phyloP scores from a whole-genome alignment of 2,113 vertebrate species.

The Calidris pygmaea region DNA sequence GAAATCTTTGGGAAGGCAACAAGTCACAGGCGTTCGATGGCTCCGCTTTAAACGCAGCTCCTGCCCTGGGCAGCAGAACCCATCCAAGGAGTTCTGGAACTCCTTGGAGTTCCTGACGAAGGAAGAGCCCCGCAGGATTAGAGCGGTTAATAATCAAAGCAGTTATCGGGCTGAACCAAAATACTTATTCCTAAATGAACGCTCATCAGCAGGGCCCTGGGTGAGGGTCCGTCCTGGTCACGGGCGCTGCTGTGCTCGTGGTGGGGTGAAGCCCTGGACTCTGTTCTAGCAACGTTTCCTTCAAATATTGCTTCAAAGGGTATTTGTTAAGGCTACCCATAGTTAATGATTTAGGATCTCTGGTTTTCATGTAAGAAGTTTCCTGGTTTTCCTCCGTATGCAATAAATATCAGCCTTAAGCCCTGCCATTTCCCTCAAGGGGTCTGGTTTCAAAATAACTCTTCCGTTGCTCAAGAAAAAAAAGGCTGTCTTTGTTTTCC shows the following conservation, averaged over 20 bases:
- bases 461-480: not conserved
- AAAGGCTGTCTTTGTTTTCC: constrained; percentile 29
- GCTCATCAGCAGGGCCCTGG: rapidly evolving
- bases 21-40: rapidly evolving
- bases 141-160: not conserved
- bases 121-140: not conserved
- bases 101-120: not conserved
- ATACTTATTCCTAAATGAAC: not conserved
- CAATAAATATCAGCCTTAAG: not conserved
- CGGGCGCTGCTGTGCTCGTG: rapidly evolving
- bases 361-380: not conserved
- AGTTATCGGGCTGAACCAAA: not conserved
- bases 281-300: not conserved
- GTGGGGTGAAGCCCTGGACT: not conserved
- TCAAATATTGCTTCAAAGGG: not conserved
- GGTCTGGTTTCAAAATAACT: constrained; percentile 36
- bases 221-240: not conserved
- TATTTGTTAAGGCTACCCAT: not conserved
- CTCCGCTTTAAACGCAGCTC: not conserved
- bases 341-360: constrained; percentile 54
- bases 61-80: not conserved
- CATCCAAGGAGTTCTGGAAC: not conserved
- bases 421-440: constrained; percentile 2
- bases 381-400: not conserved
- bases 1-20: not conserved